Conservation (phyloP, 1,140 invertebrate species). For the Proales similis region DNA sequence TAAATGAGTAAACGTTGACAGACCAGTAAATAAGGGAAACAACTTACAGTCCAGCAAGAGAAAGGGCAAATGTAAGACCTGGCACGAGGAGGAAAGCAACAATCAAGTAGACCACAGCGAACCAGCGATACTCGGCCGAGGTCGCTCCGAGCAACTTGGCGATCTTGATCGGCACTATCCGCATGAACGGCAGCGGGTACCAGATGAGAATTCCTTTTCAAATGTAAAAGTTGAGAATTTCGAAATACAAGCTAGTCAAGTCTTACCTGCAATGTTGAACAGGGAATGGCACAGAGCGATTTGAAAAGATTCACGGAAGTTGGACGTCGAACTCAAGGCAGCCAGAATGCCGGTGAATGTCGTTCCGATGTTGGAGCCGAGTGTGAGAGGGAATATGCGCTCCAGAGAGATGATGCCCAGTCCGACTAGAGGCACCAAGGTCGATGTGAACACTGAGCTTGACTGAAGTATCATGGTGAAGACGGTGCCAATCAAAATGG, state of each 20-base stretch:
- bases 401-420: constrained; percentile 60
- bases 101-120: constrained; percentile 58
- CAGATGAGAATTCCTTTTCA: constrained; percentile 26
- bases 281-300: constrained; percentile 61
- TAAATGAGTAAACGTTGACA: not conserved
- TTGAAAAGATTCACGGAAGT: constrained; percentile 55
- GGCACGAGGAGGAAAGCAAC: constrained; percentile 58
- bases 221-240: not conserved
- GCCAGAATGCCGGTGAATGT: constrained; percentile 59
- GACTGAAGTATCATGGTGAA: constrained; percentile 62
- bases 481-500: constrained; percentile 57
- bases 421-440: constrained; percentile 61
- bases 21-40: not conserved
- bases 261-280: constrained; percentile 59
- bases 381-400: constrained; percentile 59
- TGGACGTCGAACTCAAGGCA: constrained; percentile 53
- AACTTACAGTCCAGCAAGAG: constrained; percentile 43
- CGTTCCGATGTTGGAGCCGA: constrained; percentile 62
- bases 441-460: constrained; percentile 62
- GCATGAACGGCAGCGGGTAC: constrained; percentile 36
- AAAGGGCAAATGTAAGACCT: constrained; percentile 54
- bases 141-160: constrained; percentile 56
- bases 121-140: constrained; percentile 59
- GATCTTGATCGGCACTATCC: constrained; percentile 57
- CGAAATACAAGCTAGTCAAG: not conserved